These are phyloP conservation scores for Xenops minutus DNA, from an alignment of 2,797 vertebrate genomes.

Conservation along the genomic window DNA sequence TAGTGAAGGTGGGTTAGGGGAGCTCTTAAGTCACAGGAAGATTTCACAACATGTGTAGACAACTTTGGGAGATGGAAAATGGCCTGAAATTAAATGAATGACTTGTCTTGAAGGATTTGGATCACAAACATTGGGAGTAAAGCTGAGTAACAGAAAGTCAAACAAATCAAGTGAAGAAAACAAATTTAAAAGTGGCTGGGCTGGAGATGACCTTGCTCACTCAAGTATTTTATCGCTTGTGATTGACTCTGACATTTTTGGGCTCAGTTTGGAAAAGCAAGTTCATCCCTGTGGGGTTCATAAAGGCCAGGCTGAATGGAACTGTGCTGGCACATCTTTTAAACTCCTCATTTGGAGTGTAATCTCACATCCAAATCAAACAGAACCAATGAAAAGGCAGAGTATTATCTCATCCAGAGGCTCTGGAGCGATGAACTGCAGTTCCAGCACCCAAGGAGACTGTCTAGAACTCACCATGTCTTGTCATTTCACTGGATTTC, in stretches of 20 bases:
- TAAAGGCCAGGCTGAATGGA: neutral
- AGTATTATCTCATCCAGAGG: neutral
- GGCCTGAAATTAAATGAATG: neutral
- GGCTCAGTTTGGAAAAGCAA: neutral
- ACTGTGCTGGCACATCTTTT: neutral
- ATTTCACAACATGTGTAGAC: neutral
- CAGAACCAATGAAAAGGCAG: neutral
- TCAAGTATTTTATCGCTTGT: neutral
- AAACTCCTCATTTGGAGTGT: neutral
- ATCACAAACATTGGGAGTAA: neutral
- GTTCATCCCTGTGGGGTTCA: neutral
- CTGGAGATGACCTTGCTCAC: neutral
- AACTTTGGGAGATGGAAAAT: neutral
- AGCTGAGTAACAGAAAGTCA: neutral
- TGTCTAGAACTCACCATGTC: slow-evolving; percentile 1
- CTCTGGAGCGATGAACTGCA: neutral
- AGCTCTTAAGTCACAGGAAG: neutral
- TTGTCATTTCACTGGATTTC: neutral
- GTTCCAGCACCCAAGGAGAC: neutral
- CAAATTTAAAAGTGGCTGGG: neutral
- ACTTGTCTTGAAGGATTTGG: neutral
- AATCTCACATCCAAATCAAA: slow-evolving; percentile 18
- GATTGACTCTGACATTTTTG: neutral
- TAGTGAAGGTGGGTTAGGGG: neutral
- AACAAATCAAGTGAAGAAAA: neutral